Evolutionary conservation across 1,140 invertebrate genomes (phyloP), one percentile per base, ranked within the genome.

Genomic region (Drosophila leontia): DNA sequence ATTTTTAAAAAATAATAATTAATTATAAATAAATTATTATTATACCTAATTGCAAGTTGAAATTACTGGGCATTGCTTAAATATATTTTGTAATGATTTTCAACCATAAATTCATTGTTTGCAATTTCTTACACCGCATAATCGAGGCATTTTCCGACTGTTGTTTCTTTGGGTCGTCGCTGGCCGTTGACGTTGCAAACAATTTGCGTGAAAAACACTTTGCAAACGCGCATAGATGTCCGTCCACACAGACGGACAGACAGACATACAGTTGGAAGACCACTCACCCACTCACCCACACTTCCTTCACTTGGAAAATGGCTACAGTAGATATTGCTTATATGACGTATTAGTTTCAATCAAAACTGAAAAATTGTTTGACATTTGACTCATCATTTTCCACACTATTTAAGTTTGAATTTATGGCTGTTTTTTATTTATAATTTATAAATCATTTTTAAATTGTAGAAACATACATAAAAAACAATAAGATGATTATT

Each of bases 171-270:
- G 42, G 74, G 53, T 75, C 74, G 61, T 59, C 39, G 62, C 62
- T 77, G 56, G 64, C 60, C 69, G 80, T 53, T 79, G 75, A 72
- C 71, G 78, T 80, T 79, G 68, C 65, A 80, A 86, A 82, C 78
- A 86, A 78, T 82, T 82, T 86, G 75, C 75, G 62, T 80, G 75
- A 78, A 74, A 82, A 77, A 78, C 62, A 82, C 75, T 68, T 71
- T 82, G 37, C 64, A 39, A 45, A 61, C 47, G 34, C 35, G 51
- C 55, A 56, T 56, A 56, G 13, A 23, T 15, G 53, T 56, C 53
- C 53, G 35, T 75, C 45, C 51, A 44, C 37, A 58, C 51, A 39
- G 41, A 44, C 37, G 56, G 41, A 67, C 41, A 17, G 41, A 39
- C 42, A 35, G 19, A 67, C 50, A 19, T 41, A n/a, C 51, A 48